Conservation (phyloP, 2,797 vertebrate genomes). For the Rhinoraja longicauda region DNA sequence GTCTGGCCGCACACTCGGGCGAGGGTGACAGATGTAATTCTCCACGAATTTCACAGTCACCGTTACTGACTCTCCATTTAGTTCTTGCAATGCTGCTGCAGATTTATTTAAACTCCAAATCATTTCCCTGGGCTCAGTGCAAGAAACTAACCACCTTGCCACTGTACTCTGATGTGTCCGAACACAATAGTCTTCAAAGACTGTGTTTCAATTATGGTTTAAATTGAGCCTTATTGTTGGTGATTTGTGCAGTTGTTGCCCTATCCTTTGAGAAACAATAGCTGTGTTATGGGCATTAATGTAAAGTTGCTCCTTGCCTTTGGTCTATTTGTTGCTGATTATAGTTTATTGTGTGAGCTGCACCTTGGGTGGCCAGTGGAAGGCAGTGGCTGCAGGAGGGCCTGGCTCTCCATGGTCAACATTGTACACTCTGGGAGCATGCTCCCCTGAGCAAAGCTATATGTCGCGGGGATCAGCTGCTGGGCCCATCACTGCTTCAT, state of each 20-base stretch:
- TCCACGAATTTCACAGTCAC: no score
- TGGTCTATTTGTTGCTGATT: background rate
- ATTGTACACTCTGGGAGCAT: background rate
- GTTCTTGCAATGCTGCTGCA: no score
- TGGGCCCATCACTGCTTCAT: background rate
- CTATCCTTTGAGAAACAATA: background rate
- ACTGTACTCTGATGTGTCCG: no score
- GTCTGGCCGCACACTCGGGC: no score
- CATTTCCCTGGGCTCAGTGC: no score
- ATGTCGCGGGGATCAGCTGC: background rate
- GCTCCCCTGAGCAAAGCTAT: background rate
- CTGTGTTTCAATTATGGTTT: background rate
- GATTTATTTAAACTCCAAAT: no score
- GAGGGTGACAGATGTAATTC: no score
- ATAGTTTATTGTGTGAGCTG: background rate
- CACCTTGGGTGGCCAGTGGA: no score
- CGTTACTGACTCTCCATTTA: no score
- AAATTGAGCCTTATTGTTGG: background rate
- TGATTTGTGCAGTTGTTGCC: background rate
- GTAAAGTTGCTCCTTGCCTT: background rate
- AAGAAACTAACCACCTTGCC: no score
- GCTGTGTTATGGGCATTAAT: background rate
- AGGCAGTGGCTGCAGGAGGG: no score
- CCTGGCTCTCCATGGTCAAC: background rate
- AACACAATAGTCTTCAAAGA: no score